A percentile compares a stretch with the other conserved stretches of the same genome.
These are phyloP conservation scores for Reticulitermes speratus DNA, from an alignment of 1,140 invertebrate species.

Conservation along the genomic window DNA sequence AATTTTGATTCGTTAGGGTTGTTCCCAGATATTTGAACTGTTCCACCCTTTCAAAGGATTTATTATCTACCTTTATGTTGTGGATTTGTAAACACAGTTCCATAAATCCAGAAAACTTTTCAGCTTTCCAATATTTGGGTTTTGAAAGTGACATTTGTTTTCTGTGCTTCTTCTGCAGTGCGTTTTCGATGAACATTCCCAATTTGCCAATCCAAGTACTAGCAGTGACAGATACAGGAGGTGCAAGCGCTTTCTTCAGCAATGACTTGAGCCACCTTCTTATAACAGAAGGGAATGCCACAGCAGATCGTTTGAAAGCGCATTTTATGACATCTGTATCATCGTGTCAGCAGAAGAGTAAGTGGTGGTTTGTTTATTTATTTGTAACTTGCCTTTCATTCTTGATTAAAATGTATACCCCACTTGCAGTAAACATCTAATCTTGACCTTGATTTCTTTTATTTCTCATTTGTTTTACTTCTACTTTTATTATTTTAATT, in stretches of 20 bases:
- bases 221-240: conserved; percentile 85
- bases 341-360: conserved; percentile 80
- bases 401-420: not conserved
- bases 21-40: too few species aligned
- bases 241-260: conserved; percentile 84
- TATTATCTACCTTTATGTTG: too few species aligned
- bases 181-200: conserved; percentile 92
- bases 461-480: too few species aligned
- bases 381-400: not conserved
- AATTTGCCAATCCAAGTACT: conserved; percentile 94
- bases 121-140: too few species aligned
- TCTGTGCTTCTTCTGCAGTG: conserved; percentile 57
- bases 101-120: too few species aligned
- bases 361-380: conserved; percentile 43
- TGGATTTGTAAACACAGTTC: too few species aligned
- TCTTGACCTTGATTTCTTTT: too few species aligned
- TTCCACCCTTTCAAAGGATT: too few species aligned
- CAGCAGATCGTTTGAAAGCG: conserved; percentile 87
- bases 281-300: conserved; percentile 88
- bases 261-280: conserved; percentile 86
- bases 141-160: too few species aligned
- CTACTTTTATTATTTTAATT: too few species aligned
- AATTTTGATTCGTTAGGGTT: too few species aligned
- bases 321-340: conserved; percentile 88
- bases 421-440: too few species aligned